phyloP scores from a whole-genome alignment of 1,140 invertebrate genomes.

The Archegozetes longisetosus region DNA sequence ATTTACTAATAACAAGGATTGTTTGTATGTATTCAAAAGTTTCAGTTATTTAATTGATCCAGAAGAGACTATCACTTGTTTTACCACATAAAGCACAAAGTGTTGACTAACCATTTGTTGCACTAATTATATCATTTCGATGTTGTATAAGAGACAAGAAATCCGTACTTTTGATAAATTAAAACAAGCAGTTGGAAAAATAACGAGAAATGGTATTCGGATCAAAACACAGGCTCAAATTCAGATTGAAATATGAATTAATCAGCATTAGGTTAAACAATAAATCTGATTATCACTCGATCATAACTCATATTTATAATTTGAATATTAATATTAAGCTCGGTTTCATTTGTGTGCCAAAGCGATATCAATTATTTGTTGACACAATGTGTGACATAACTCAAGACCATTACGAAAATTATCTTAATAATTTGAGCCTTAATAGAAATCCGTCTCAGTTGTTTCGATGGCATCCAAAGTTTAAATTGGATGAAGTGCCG shows the following conservation, averaged over 20 bases:
- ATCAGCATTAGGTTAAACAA: not conserved
- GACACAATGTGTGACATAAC: constrained; percentile 38
- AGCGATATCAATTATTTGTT: constrained; percentile 34
- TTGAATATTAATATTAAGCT: constrained; percentile 10
- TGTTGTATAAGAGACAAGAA: constrained; percentile 72
- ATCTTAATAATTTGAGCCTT: constrained; percentile 47
- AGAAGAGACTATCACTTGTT: constrained; percentile 41
- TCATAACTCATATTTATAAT: not conserved
- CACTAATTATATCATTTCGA: constrained; percentile 64
- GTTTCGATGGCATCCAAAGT: constrained; percentile 79
- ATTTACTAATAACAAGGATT: not conserved
- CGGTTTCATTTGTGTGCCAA: constrained; percentile 27
- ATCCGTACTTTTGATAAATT: constrained; percentile 70
- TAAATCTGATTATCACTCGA: not conserved
- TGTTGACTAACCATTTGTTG: constrained; percentile 56
- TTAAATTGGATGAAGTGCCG: constrained; percentile 62
- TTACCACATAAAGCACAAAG: constrained; percentile 65
- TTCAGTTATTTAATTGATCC: constrained; percentile 16
- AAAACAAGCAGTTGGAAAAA: constrained; percentile 66
- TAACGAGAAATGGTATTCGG: constrained; percentile 57
- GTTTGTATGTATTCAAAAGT: not conserved
- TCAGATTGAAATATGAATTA: constrained; percentile 28
- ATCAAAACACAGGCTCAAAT: constrained; percentile 67
- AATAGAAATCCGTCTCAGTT: constrained; percentile 55
- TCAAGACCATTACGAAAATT: constrained; percentile 60